These are phyloP conservation scores for Drosophila testacea DNA, from an alignment of 2,888 invertebrate species.

Conservation along the genomic window DNA sequence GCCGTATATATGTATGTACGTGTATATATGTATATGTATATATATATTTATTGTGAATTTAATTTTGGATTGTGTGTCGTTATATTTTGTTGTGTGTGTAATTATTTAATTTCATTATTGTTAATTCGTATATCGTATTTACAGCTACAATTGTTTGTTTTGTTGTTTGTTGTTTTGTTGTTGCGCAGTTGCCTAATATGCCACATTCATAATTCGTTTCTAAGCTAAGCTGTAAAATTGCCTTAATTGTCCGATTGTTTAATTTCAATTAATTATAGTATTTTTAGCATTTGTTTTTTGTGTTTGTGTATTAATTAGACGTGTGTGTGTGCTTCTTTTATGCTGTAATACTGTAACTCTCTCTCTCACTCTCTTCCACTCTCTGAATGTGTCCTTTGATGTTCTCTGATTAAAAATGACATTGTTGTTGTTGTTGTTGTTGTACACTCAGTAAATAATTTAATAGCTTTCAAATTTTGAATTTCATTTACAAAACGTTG, in stretches of 20 bases:
- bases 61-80: conserved; percentile 23
- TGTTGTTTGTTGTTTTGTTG: background rate
- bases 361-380: conserved; percentile 2
- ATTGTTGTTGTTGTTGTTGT: conserved; percentile 24
- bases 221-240: conserved; percentile 63
- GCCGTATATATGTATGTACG: conserved; percentile 21
- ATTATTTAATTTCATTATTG: conserved; percentile 10
- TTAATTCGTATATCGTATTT: conserved; percentile 33
- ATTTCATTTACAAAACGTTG: conserved; percentile 60
- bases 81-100: background rate
- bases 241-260: conserved; percentile 39
- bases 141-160: conserved; percentile 46
- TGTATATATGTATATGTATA: conserved; percentile 27
- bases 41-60: conserved; percentile 39
- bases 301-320: conserved; percentile 9
- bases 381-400: background rate
- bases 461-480: conserved; percentile 46
- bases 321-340: conserved; percentile 4
- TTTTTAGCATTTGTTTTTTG: conserved; percentile 11
- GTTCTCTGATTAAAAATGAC: conserved; percentile 34
- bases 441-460: conserved; percentile 65
- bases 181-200: conserved; percentile 43
- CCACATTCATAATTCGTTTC: conserved; percentile 44
- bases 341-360: conserved; percentile 52
- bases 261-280: conserved; percentile 21